A percentile compares a stretch with the other conserved stretches of the same genome.
These are phyloP conservation scores for Tenthredo livida DNA, from an alignment of 2,888 invertebrate species.

Conservation along the genomic window DNA sequence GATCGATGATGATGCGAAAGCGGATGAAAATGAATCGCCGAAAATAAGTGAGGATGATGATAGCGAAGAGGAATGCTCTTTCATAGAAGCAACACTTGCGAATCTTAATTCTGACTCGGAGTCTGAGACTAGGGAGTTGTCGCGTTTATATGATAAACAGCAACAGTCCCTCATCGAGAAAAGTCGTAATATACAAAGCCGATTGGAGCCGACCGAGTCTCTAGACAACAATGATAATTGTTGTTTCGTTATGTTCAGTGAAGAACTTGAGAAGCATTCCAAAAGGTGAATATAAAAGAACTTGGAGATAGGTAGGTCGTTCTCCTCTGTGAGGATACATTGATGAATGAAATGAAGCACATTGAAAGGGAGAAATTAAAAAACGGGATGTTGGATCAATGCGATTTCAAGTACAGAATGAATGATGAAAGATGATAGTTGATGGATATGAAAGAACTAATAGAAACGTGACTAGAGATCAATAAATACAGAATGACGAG, in stretches of 20 bases:
- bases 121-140: background rate
- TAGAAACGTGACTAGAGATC: background rate
- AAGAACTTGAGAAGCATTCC: constrained; percentile 28
- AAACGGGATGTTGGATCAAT: background rate
- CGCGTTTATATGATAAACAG: background rate
- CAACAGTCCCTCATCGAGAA: background rate
- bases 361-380: background rate
- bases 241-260: constrained; percentile 46
- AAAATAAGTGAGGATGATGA: background rate
- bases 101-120: constrained; percentile 10
- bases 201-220: background rate
- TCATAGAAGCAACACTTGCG: background rate
- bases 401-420: background rate
- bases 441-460: background rate
- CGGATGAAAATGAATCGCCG: background rate
- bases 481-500: background rate
- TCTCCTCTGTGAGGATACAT: background rate
- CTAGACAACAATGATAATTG: constrained; percentile 16
- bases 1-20: background rate
- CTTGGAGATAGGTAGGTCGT: background rate
- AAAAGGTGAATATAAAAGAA: constrained; percentile 42
- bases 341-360: background rate
- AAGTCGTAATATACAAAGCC: background rate
- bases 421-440: background rate
- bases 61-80: background rate